Conservation (phyloP, 1,140 invertebrate genomes). For the Drosophila repletoides region DNA sequence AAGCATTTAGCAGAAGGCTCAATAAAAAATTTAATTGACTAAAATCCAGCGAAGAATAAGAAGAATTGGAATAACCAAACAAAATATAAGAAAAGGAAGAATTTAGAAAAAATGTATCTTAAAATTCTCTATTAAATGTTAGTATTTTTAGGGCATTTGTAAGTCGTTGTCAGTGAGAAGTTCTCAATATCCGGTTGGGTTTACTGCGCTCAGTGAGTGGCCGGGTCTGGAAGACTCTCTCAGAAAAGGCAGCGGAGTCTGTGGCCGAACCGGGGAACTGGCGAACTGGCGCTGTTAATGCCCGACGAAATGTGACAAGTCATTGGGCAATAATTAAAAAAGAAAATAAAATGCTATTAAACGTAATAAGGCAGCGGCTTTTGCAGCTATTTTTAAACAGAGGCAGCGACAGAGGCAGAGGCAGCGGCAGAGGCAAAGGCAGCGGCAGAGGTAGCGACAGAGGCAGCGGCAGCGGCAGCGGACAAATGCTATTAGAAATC, state of each 20-base stretch:
- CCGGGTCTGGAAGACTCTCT: slow-evolving; percentile 1
- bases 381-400: slow-evolving; percentile 46
- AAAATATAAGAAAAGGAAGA: no score
- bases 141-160: slow-evolving; percentile 10
- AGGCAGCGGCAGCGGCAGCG: background rate
- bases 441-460: background rate
- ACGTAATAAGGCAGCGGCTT: slow-evolving; percentile 70
- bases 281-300: slow-evolving; percentile 41
- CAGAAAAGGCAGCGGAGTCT: no score
- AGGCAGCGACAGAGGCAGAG: background rate
- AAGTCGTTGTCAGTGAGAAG: background rate
- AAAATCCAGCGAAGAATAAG: no score
- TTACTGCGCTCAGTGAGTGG: slow-evolving; percentile 16
- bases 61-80: no score
- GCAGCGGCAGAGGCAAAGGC: background rate
- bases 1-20: background rate
- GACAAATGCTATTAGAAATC: slow-evolving; percentile 35
- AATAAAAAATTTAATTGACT: no score
- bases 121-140: no score
- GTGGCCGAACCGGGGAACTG: background rate
- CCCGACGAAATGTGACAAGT: slow-evolving; percentile 70
- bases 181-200: slow-evolving; percentile 60
- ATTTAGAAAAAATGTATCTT: no score
- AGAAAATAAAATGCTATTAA: slow-evolving; percentile 74
- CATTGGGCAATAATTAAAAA: slow-evolving; percentile 79